Conservation (phyloP, 2,797 vertebrate genomes). For the Sternarchorhynchus goeldii region DNA sequence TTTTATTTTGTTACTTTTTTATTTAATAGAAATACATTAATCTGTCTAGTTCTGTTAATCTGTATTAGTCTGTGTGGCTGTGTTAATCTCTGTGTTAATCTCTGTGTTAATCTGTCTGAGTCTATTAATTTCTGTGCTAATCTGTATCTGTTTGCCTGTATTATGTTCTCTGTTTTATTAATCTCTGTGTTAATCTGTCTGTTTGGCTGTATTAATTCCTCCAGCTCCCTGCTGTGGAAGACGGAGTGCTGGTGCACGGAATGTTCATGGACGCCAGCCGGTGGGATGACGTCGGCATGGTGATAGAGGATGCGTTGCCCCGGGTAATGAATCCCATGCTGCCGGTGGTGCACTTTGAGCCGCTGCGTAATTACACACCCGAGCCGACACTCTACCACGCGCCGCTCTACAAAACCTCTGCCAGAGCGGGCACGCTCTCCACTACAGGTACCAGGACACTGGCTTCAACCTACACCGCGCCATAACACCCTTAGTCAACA, state of each 20-base stretch:
- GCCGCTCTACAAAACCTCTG: conserved; percentile 82
- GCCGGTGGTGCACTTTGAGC: conserved; percentile 85
- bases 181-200: conserved; percentile 33
- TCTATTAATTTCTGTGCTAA: not conserved
- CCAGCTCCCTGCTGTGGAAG: conserved; percentile 75
- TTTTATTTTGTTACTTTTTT: too few relatives aligned
- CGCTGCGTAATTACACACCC: conserved; percentile 78
- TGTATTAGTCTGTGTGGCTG: too few relatives aligned
- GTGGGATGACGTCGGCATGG: conserved; percentile 77
- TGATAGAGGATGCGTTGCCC: conserved; percentile 76
- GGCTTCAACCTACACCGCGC: not conserved
- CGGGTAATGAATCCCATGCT: conserved; percentile 77
- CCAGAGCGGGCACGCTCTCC: conserved; percentile 79
- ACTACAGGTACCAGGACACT: conserved; percentile 73
- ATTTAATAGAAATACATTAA: too few relatives aligned
- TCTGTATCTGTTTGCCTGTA: not conserved
- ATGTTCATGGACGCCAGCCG: conserved; percentile 82
- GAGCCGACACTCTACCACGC: conserved; percentile 70
- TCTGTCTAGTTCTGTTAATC: too few relatives aligned
- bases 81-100: too few relatives aligned
- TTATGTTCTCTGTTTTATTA: not conserved
- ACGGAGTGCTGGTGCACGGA: conserved; percentile 79
- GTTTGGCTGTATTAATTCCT: conserved; percentile 6
- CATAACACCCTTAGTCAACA: too few relatives aligned
- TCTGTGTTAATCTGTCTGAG: not conserved